Evolutionary conservation across 2,888 invertebrate species (phyloP).

Genomic region (Cordilura impudica): DNA sequence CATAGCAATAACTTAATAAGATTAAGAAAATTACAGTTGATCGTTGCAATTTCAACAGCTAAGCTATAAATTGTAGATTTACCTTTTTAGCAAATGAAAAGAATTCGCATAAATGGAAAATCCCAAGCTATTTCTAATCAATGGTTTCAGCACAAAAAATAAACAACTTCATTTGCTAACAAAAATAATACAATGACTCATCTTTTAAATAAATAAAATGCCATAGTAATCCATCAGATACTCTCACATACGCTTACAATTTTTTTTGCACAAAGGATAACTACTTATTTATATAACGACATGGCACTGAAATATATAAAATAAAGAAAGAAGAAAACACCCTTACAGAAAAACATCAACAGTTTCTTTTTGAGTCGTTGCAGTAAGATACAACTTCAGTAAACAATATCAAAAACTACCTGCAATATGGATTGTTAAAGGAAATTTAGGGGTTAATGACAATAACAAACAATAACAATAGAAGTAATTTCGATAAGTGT

Average conservation of each 20-base stretch:
- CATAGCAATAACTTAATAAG: too few relatives aligned
- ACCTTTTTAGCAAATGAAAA: too few relatives aligned
- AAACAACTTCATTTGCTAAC: constrained; percentile 12
- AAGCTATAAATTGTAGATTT: too few relatives aligned
- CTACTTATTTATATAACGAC: background rate
- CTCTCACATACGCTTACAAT: background rate
- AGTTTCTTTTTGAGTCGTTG: constrained; percentile 31
- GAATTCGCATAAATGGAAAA: too few relatives aligned
- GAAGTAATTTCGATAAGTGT: constrained; percentile 24
- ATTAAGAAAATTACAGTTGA: too few relatives aligned
- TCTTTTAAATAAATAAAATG: constrained; percentile 17
- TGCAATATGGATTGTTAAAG: constrained; percentile 5
- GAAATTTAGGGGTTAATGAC: constrained; percentile 42
- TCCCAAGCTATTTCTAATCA: background rate
- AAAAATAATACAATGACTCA: constrained; percentile 36
- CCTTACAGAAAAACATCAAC: constrained; percentile 45
- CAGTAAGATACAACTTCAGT: background rate
- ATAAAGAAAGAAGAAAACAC: constrained; percentile 18
- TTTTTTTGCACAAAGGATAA: constrained; percentile 12
- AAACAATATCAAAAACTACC: constrained; percentile 2
- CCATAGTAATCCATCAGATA: constrained; percentile 10
- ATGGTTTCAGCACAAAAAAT: background rate
- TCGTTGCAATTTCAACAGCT: too few relatives aligned
- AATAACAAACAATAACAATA: constrained; percentile 13
- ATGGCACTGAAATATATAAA: background rate